A percentile compares a stretch with the other conserved stretches of the same genome.
Conservation (phyloP, 2,113 vertebrate genomes). For the Microcebus tavaratra region DNA sequence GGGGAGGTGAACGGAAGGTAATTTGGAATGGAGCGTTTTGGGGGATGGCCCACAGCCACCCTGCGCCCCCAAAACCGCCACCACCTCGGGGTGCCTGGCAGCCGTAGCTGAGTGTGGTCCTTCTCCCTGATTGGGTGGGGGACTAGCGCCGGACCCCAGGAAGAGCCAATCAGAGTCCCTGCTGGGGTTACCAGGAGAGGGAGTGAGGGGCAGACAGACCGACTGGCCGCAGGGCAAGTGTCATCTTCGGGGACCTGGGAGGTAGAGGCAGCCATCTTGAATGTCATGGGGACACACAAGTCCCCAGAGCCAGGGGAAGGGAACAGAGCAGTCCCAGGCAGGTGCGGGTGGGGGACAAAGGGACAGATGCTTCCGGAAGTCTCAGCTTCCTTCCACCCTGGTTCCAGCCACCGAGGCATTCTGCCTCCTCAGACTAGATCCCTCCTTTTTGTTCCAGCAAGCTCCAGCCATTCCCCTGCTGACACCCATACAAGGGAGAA, state of each 20-base stretch:
- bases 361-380: neutral
- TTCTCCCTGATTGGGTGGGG: neutral
- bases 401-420: neutral
- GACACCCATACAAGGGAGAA: conserved; percentile 65
- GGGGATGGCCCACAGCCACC: neutral
- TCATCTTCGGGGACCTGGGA: neutral
- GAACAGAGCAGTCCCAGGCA: neutral
- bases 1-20: neutral
- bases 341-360: neutral
- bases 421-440: neutral
- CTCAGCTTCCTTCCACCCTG: neutral
- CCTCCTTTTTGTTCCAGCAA: neutral
- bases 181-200: neutral
- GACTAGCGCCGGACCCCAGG: neutral
- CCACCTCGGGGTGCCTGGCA: neutral
- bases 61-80: neutral
- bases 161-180: neutral
- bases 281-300: neutral
- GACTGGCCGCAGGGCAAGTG: neutral
- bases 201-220: neutral
- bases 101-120: neutral
- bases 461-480: neutral
- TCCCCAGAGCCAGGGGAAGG: neutral
- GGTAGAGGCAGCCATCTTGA: neutral
- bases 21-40: neutral